phyloP scores from a whole-genome alignment of 2,797 vertebrate genomes.

The Phalanger gymnotis region DNA sequence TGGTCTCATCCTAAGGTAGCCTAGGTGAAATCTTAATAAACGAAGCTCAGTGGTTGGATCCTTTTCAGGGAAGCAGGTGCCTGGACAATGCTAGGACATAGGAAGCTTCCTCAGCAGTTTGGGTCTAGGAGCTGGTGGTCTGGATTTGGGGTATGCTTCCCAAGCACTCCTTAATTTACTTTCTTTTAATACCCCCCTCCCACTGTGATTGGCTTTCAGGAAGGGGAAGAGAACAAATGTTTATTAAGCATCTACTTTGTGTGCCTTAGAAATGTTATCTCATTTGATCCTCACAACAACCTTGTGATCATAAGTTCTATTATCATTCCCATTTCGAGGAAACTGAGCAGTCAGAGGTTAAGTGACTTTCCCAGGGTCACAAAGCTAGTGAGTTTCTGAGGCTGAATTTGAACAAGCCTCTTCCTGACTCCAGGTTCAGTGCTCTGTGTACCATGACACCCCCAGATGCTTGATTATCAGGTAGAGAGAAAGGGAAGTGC shows the following conservation, averaged over 20 bases:
- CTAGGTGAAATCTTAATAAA: neutral
- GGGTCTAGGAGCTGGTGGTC: neutral
- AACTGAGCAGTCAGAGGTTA: neutral
- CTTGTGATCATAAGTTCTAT: neutral
- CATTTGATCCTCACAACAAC: neutral
- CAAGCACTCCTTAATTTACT: conserved; percentile 17
- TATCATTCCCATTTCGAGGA: neutral
- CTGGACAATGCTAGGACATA: neutral
- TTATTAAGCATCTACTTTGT: neutral
- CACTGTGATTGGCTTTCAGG: neutral
- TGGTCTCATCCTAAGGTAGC: neutral
- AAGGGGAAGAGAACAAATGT: neutral
- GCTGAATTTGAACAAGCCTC: neutral
- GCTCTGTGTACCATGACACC: neutral
- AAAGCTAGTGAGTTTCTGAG: neutral
- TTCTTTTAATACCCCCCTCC: conserved; percentile 10
- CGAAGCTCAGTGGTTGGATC: neutral
- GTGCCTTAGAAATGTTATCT: neutral
- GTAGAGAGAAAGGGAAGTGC: neutral
- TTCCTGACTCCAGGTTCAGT: neutral
- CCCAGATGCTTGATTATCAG: neutral
- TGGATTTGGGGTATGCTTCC: neutral
- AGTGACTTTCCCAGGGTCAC: neutral
- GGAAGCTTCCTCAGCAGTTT: neutral
- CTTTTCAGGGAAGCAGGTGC: neutral